Conservation (phyloP, 2,888 invertebrate genomes). For the Drosophila ezoana region DNA sequence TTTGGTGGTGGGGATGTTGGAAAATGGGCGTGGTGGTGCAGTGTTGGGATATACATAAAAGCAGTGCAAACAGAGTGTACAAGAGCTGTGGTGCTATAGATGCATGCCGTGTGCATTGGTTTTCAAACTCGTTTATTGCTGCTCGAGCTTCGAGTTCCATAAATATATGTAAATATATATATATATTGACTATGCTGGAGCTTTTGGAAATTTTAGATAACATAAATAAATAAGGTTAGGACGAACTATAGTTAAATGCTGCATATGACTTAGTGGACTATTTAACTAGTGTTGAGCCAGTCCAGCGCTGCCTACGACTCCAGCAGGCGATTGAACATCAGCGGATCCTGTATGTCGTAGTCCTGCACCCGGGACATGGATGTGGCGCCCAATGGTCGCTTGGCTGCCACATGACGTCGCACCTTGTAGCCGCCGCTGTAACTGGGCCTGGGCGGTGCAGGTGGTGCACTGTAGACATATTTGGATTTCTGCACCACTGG, state of each 20-base stretch:
- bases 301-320: conserved; percentile 44
- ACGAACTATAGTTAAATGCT: conserved; percentile 60
- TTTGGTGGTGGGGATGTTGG: conserved; percentile 1
- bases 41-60: conserved; percentile 39
- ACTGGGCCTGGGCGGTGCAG: conserved; percentile 40
- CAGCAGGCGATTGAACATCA: conserved; percentile 78
- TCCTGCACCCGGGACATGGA: conserved; percentile 59
- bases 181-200: conserved; percentile 36
- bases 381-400: conserved; percentile 8
- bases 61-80: conserved; percentile 51
- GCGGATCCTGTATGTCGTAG: conserved; percentile 76
- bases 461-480: conserved; percentile 79
- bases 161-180: background rate
- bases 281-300: conserved; percentile 29
- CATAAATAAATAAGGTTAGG: conserved; percentile 70
- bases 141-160: conserved; percentile 24
- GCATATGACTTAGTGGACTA: conserved; percentile 79
- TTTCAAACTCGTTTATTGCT: conserved; percentile 61
- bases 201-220: conserved; percentile 34
- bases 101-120: conserved; percentile 71
- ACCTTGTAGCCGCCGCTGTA: conserved; percentile 71
- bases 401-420: conserved; percentile 64
- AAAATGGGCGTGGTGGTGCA: conserved; percentile 14
- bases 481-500: conserved; percentile 81
- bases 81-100: conserved; percentile 41